Evolutionary conservation across 2,797 vertebrate genomes (phyloP), one percentile per base, ranked within the genome.

Genomic region (Sebastes minor): DNA sequence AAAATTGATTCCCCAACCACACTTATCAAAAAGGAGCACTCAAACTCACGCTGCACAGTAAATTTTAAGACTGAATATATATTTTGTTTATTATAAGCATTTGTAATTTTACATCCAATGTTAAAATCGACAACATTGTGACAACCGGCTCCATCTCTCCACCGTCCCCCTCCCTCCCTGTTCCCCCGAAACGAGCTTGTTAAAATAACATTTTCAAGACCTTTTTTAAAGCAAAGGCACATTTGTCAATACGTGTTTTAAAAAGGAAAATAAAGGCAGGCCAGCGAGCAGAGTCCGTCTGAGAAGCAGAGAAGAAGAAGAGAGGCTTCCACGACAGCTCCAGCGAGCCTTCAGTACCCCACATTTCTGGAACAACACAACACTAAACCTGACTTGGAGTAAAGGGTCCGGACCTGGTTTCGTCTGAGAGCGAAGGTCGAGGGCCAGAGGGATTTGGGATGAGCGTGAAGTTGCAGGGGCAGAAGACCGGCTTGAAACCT

Each of bases 191-290:
- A 94, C 79, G 88, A 91, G 91, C 89, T 94, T 85, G 91, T 93
- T 95, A 95, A 96, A 96, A 95, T 88, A 94, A 95, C 71, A 82
- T 88, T 88, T 91, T 92, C 89, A 88, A 94, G 94, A 94, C 95
- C 94, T 95, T 95, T 95, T 95, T 94, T 89, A 92, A 94, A 95
- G 91, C 94, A 96, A 96, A 96, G 95, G 95, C 95, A 96, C 95
- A 94, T 95, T 95, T 92, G 90, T 94, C 92, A 92, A 95, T 85
- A 95, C 89, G 84, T 89, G 86, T 93, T 95, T 91, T 86, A 91
- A 92, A 94, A 95, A 90, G 90, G 74, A 91, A 92, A 72, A 93
- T 65, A 90, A 87, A 91, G 87, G 90, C 89, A 85, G 91, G 86
- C 90, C 87, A 92, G 91, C 91, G 86, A 91, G 89, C 82, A 84